Conservation (phyloP, 2,113 vertebrate genomes). For the Arenaria interpres region DNA sequence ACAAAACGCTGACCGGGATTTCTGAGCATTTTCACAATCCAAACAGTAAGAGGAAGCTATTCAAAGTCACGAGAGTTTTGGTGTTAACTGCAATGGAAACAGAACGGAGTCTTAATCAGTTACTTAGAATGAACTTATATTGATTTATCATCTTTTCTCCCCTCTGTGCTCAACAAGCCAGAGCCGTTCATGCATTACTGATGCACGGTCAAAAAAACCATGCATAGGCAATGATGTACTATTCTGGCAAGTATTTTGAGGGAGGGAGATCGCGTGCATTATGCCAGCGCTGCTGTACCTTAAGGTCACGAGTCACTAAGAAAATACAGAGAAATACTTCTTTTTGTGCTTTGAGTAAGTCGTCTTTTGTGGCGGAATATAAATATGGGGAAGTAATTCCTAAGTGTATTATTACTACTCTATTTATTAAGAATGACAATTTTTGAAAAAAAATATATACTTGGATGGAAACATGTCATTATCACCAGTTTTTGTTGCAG, state of each 20-base stretch:
- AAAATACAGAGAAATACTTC: not conserved
- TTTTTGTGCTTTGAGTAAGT: not conserved
- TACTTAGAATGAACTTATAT: not conserved
- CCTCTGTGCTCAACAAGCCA: not conserved
- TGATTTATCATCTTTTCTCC: not conserved
- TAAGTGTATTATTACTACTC: not conserved
- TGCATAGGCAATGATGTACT: not conserved
- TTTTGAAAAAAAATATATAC: not conserved
- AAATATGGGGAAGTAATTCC: not conserved
- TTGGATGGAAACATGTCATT: not conserved
- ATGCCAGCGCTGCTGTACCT: not conserved
- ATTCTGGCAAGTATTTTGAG: not conserved
- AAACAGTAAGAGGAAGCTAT: not conserved
- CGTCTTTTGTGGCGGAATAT: not conserved
- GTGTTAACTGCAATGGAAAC: not conserved
- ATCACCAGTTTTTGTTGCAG: not conserved
- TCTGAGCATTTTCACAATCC: not conserved
- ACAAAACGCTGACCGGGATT: not conserved
- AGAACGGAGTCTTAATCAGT: not conserved
- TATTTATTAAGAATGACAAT: not conserved
- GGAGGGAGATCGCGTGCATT: not conserved
- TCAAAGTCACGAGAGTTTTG: not conserved
- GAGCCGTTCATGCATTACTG: not conserved
- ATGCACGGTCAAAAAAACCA: not conserved
- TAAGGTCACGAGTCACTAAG: not conserved